Evolutionary conservation across 2,113 vertebrate species (phyloP).

Genomic region (Aix galericulata): DNA sequence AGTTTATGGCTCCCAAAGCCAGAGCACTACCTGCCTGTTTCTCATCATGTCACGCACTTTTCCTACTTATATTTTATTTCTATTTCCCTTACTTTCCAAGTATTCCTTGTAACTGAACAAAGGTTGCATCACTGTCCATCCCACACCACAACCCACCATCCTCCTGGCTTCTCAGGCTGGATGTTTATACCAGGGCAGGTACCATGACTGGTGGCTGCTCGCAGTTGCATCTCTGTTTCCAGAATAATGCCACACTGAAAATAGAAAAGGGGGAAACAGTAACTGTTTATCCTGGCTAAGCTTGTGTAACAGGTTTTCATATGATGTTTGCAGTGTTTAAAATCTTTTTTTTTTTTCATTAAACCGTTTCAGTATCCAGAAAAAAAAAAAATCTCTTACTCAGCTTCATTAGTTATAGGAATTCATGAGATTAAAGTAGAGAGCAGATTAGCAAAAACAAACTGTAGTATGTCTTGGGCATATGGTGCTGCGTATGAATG

Average conservation of each 20-base stretch:
- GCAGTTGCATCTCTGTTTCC: background rate
- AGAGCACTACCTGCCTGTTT: background rate
- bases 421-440: slow-evolving; percentile 53
- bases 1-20: background rate
- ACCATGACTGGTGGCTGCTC: background rate
- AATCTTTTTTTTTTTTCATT: background rate
- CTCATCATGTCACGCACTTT: background rate
- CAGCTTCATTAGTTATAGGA: slow-evolving; percentile 52
- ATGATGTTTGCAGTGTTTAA: background rate
- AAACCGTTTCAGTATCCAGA: background rate
- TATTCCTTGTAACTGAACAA: background rate
- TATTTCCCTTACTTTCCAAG: background rate
- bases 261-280: background rate
- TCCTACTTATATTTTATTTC: background rate
- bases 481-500: slow-evolving; percentile 17
- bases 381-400: background rate
- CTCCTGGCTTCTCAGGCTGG: background rate
- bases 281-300: slow-evolving; percentile 10
- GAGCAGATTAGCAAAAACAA: slow-evolving; percentile 63
- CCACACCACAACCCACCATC: background rate
- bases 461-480: slow-evolving; percentile 28
- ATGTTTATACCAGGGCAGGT: background rate
- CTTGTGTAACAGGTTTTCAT: slow-evolving; percentile 33
- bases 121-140: background rate
- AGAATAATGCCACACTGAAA: background rate